Evolutionary conservation across 2,113 vertebrate species (phyloP), one percentile per base, ranked within the genome.

Genomic region (Stegastes partitus): DNA sequence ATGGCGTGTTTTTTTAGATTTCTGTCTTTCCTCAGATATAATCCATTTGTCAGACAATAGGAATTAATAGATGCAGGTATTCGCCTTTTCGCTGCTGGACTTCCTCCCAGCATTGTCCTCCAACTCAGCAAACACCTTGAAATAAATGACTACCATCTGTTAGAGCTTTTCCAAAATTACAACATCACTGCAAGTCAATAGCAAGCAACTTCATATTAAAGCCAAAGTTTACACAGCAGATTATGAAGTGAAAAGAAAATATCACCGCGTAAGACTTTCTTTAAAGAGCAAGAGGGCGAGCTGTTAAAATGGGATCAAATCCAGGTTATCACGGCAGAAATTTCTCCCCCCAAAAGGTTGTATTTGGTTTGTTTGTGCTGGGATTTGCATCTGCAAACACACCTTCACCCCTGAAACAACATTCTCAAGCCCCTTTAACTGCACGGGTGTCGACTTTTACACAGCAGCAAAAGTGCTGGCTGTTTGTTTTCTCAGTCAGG

Each of bases 341-440:
- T 73, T 57, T 16, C 47, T 28, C 18, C 55, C 47, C 82, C 83
- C 90, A 94, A 94, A 94, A 94, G 92, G 93, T 84, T 57, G 53
- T 62, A 26, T 79, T 74, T 74, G 53, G 31, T 73, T 87, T 79
- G 77, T 84, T 82, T 87, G 79, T 82, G 77, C 79, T 68, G 22
- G 61, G 59, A 87, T 89, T 88, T 89, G 86, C 86, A 87, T 88
- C 56, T 87, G 83, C 87, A 90, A 91, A 91, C 86, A 89, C 75
- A 85, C 85, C 79, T 75, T 62, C 75, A 81, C 73, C 78, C 74
- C 93, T 93, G 91, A 93, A 94, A 93, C 61, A 94, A 94, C 94
- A 93, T 73, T 80, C 67, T 78, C 59, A 67, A 63, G 67, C 79
- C 57, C 82, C 69, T 89, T 82, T 72, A 82, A 70, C 58, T 72